Percentiles rank a stretch among this genome's conserved stretches.
Evolutionary conservation across 2,888 invertebrate species (phyloP).

Genomic region (Macrosiphum euphorbiae): DNA sequence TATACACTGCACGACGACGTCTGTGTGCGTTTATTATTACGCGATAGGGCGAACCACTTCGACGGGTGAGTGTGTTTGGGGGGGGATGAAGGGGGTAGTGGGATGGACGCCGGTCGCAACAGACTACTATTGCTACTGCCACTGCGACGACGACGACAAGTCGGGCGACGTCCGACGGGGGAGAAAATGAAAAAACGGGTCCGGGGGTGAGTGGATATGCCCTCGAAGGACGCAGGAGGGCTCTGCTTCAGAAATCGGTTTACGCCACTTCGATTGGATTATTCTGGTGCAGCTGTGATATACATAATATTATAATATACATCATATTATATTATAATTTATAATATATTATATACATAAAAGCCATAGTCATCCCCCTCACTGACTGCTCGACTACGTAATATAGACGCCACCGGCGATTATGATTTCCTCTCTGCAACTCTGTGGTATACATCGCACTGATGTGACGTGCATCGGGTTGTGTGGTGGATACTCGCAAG

Average conservation of each 20-base stretch:
- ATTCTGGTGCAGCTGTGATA: not conserved
- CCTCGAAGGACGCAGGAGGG: not conserved
- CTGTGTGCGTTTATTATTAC: conserved; percentile 38
- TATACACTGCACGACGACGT: not conserved
- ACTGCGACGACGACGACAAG: not conserved
- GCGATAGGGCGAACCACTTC: conserved; percentile 24
- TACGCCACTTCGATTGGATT: conserved; percentile 62
- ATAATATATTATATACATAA: not conserved
- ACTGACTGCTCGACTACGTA: not conserved
- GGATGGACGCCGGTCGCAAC: not conserved
- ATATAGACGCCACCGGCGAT: not conserved
- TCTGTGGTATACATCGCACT: not conserved
- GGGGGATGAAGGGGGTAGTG: not conserved
- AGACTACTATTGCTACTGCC: not conserved
- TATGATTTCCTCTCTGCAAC: not conserved
- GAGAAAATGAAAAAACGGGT: not conserved
- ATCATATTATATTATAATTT: not conserved
- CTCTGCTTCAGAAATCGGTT: conserved; percentile 41
- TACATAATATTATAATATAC: not conserved
- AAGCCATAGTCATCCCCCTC: not conserved
- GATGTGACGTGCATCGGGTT: not conserved
- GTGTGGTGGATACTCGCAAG: not conserved
- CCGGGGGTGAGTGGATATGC: not conserved
- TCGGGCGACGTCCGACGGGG: conserved; percentile 40
- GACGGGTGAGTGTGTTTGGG: not conserved